phyloP scores from a whole-genome alignment of 2,113 vertebrate species.

The Hypomesus transpacificus region DNA sequence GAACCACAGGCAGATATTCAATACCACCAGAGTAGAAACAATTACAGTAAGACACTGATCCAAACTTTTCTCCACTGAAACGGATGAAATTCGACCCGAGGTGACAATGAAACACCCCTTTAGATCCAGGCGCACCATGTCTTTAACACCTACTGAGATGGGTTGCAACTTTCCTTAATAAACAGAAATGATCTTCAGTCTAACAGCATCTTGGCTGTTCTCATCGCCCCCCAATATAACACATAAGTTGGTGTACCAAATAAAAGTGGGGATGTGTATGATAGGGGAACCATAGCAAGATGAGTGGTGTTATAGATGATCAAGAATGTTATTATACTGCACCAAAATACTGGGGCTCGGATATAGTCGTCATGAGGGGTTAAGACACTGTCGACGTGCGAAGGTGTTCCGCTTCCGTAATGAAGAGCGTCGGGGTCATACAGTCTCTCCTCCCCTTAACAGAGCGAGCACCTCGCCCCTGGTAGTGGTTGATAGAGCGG shows the following conservation, averaged over 20 bases:
- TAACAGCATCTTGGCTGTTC: not conserved
- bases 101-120: not conserved
- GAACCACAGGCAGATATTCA: not conserved
- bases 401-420: not conserved
- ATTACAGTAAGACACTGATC: not conserved
- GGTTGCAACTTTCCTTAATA: not conserved
- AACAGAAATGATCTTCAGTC: not conserved
- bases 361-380: not conserved
- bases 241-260: not conserved
- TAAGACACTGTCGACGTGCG: not conserved
- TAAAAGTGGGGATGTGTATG: not conserved
- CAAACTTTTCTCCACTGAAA: not conserved
- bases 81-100: not conserved
- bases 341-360: not conserved
- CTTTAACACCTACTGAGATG: not conserved
- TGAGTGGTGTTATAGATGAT: not conserved
- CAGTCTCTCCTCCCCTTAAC: not conserved
- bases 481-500: not conserved
- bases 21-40: not conserved
- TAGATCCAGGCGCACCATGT: not conserved
- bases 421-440: not conserved
- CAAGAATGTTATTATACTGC: not conserved
- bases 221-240: not conserved
- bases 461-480: not conserved
- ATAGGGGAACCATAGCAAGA: not conserved